phyloP scores from a whole-genome alignment of 2,113 vertebrate genomes.

The Neopipo cinnamomea region DNA sequence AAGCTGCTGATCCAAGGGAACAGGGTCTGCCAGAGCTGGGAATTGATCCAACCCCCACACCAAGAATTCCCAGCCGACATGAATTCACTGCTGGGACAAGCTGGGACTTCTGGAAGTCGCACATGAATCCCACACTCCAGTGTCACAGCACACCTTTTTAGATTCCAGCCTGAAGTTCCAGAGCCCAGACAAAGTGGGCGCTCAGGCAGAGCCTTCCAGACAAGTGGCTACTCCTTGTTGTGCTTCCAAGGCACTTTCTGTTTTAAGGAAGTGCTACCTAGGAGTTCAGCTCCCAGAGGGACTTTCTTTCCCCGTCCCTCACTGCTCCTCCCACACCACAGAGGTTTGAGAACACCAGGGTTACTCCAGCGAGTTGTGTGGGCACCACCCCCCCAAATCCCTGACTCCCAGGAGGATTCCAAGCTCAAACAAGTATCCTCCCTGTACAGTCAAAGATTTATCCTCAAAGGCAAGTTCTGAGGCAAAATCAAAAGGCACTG shows the following conservation, averaged over 20 bases:
- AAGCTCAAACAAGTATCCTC: not conserved
- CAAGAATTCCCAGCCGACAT: not conserved
- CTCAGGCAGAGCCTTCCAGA: not conserved
- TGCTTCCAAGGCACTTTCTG: not conserved
- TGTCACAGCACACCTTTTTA: not conserved
- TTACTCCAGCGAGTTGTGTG: fast-evolving
- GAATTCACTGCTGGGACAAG: not conserved
- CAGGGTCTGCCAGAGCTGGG: not conserved
- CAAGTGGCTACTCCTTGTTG: not conserved
- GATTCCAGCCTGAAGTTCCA: not conserved
- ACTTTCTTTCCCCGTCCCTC: not conserved
- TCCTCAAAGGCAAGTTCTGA: not conserved
- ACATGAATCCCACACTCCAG: not conserved
- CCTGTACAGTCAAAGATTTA: not conserved
- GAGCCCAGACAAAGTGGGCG: fast-evolving
- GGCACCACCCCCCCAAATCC: not conserved
- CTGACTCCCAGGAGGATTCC: not conserved
- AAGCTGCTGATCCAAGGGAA: too few relatives aligned
- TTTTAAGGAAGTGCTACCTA: not conserved
- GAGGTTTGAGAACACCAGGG: too few relatives aligned
- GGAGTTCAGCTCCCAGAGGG: not conserved
- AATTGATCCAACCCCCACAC: not conserved
- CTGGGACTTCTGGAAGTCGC: not conserved
- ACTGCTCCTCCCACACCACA: not conserved
- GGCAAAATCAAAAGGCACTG: not conserved